These are phyloP conservation scores for Mallotus villosus DNA, from an alignment of 2,797 vertebrate species.

Conservation along the genomic window DNA sequence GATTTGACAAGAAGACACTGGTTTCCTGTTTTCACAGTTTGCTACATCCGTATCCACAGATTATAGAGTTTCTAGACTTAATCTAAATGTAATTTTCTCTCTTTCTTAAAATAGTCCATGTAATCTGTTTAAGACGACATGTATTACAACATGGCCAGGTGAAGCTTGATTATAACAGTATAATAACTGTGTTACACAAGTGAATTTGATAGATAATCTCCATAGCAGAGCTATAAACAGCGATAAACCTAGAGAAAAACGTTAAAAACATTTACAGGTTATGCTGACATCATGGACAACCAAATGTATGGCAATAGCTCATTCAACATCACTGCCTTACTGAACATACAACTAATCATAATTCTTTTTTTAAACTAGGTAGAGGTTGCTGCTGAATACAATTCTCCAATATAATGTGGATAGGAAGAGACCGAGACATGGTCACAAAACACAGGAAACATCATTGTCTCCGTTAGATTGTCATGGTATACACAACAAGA, in stretches of 20 bases:
- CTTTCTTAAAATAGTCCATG: no score
- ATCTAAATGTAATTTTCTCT: no score
- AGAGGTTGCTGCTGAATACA: no score
- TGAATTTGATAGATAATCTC: constrained; percentile 26
- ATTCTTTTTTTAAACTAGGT: neutral
- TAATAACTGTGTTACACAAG: constrained; percentile 41
- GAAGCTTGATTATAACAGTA: constrained; percentile 25
- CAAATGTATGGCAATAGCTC: constrained; percentile 41
- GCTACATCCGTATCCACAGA: neutral
- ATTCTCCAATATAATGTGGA: no score
- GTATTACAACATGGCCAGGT: constrained; percentile 6
- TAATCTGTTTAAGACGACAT: no score
- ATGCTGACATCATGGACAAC: constrained; percentile 46
- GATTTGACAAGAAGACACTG: constrained; percentile 5
- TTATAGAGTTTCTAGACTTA: neutral
- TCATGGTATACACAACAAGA: constrained; percentile 38
- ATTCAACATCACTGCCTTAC: constrained; percentile 22
- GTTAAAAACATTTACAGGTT: constrained; percentile 24
- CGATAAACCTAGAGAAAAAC: constrained; percentile 18
- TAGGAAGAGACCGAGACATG: constrained; percentile 27
- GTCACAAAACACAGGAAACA: constrained; percentile 22
- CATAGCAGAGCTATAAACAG: constrained; percentile 46
- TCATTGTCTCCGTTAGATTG: constrained; percentile 48
- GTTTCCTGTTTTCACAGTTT: neutral
- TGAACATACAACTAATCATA: neutral